Percentiles rank a stretch among this genome's conserved stretches.
phyloP scores from a whole-genome alignment of 1,140 invertebrate species.

The Linepithema humile region DNA sequence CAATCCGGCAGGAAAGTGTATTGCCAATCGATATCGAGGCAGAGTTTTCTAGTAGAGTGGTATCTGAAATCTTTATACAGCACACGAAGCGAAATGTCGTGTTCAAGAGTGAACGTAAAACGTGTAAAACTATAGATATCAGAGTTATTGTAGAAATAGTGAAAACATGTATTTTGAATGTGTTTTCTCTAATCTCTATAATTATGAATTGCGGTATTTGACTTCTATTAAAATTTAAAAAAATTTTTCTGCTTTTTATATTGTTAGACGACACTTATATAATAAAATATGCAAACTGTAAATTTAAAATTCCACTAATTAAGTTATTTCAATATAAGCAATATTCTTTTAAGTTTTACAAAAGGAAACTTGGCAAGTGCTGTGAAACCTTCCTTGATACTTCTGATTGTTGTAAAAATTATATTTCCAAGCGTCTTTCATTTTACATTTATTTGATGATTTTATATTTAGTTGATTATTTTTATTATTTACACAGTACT shows the following conservation, averaged over 20 bases:
- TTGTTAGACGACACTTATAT: background rate
- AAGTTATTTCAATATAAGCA: background rate
- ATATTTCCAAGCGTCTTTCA: background rate
- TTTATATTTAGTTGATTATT: background rate
- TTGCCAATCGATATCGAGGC: conserved; percentile 40
- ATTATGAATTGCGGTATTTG: background rate
- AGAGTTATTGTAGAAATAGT: conserved; percentile 9
- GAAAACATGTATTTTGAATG: background rate
- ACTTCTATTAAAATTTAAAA: no score
- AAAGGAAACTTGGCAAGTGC: background rate
- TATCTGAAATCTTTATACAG: conserved; percentile 39
- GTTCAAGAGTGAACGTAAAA: background rate
- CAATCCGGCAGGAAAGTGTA: conserved; percentile 4
- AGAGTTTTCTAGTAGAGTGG: conserved; percentile 6
- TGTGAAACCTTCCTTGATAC: background rate
- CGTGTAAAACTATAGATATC: background rate
- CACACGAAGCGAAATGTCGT: background rate
- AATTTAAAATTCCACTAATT: background rate
- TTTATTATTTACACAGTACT: no score
- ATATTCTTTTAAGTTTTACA: background rate
- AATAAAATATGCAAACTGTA: background rate
- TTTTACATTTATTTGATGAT: background rate
- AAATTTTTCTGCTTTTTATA: no score
- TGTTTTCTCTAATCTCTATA: conserved; percentile 1
- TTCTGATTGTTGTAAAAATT: background rate